Evolutionary conservation across 1,140 invertebrate species (phyloP).

Genomic region (Saccostrea cuccullata): DNA sequence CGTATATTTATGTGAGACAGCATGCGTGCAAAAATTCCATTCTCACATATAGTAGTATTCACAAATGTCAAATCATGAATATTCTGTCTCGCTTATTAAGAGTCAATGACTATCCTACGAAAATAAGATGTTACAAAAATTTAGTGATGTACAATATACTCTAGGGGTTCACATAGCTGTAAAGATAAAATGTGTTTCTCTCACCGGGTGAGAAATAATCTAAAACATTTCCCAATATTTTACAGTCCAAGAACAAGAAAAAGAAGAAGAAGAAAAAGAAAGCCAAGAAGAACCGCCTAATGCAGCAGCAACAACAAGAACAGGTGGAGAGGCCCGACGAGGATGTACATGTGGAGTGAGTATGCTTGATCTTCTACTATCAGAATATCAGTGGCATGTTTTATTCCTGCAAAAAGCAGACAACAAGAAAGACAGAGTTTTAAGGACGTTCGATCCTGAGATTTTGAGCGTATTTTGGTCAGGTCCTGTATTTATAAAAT

Average conservation of each 20-base stretch:
- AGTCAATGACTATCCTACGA: no score
- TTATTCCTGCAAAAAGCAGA: background rate
- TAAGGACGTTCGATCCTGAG: no score
- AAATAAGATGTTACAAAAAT: no score
- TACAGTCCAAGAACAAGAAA: conserved; percentile 77
- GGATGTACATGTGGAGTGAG: conserved; percentile 81
- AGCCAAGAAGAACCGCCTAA: conserved; percentile 66
- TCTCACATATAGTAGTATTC: no score
- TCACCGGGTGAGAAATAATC: background rate
- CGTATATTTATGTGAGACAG: no score
- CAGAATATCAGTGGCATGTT: no score
- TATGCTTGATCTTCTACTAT: background rate
- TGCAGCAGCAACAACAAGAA: conserved; percentile 66
- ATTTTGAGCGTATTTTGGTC: no score
- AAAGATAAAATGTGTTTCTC: background rate
- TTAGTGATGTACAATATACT: no score
- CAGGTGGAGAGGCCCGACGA: conserved; percentile 49
- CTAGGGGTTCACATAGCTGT: background rate
- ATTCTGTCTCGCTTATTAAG: no score
- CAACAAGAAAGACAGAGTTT: background rate
- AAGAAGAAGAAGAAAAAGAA: conserved; percentile 80
- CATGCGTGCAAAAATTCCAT: no score
- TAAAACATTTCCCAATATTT: conserved; percentile 47
- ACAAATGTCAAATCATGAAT: no score
- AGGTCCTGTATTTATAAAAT: no score